Evolutionary conservation across 1,140 invertebrate genomes (phyloP).

Genomic region (Drosophila lowei): DNA sequence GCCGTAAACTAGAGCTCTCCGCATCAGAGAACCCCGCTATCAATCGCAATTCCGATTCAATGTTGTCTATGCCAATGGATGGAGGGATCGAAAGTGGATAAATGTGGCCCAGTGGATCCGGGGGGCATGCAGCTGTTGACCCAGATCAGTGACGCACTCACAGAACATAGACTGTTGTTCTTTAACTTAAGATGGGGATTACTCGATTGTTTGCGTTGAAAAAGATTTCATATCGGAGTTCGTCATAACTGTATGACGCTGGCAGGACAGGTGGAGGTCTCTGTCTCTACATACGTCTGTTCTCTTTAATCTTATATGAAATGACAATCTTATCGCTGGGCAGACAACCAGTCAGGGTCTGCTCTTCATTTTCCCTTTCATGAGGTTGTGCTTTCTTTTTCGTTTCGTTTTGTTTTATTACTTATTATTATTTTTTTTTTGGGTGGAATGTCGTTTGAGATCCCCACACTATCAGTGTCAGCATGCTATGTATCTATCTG

Average conservation of each 20-base stretch:
- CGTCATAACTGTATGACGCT: not conserved
- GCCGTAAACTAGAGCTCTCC: not conserved
- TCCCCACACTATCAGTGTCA: constrained; percentile 29
- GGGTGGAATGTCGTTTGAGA: constrained; percentile 18
- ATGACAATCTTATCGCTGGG: no score
- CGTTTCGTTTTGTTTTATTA: constrained; percentile 1
- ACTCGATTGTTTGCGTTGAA: not conserved
- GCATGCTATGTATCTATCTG: constrained; percentile 36
- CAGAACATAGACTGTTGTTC: not conserved
- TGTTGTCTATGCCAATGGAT: constrained; percentile 14
- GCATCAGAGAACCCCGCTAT: not conserved
- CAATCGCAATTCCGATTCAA: not conserved
- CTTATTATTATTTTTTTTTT: constrained; percentile 2
- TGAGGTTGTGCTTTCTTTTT: no score
- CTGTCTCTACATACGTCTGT: not conserved
- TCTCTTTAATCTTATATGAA: no score
- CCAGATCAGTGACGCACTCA: constrained; percentile 15
- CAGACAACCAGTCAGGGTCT: no score
- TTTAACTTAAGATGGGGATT: not conserved
- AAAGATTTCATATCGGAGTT: not conserved
- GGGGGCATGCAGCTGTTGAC: constrained; percentile 1
- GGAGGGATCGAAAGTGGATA: not conserved
- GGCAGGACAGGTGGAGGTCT: not conserved
- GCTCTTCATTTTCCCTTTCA: no score
- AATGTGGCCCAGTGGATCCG: no score